phyloP scores from a whole-genome alignment of 2,797 vertebrate species.

The Manis pentadactyla region DNA sequence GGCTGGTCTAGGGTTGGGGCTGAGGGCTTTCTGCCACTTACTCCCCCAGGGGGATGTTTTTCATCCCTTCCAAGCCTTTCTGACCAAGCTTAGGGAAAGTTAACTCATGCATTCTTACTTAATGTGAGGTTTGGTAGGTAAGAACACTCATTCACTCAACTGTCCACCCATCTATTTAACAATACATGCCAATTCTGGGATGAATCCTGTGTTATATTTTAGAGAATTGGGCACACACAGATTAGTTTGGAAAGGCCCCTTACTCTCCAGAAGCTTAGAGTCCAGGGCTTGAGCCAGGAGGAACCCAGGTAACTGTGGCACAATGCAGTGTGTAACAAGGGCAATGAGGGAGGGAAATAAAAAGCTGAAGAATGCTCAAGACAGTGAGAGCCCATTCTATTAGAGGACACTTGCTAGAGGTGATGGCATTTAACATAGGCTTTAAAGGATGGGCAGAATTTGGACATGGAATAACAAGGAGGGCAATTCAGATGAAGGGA shows the following conservation, averaged over 20 bases:
- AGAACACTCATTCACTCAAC: background rate
- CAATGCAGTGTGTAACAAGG: background rate
- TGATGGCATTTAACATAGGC: background rate
- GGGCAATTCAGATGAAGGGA: background rate
- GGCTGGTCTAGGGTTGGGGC: background rate
- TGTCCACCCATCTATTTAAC: background rate
- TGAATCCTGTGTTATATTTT: background rate
- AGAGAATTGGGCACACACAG: background rate
- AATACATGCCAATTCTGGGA: background rate
- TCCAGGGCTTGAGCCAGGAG: background rate
- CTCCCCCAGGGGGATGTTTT: slow-evolving; percentile 6
- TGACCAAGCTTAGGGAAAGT: background rate
- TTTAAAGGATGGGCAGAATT: background rate
- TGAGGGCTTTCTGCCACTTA: slow-evolving; percentile 23
- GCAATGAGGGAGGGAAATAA: background rate
- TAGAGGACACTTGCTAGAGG: background rate
- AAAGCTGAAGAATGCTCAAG: background rate
- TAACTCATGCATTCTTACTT: slow-evolving; percentile 25
- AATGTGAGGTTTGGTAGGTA: slow-evolving; percentile 9
- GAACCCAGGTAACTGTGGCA: background rate
- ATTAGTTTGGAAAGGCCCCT: background rate
- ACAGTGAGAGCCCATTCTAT: background rate
- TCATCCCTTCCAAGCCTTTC: slow-evolving; percentile 1
- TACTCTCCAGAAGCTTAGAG: background rate
- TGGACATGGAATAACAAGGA: background rate